phyloP scores from a whole-genome alignment of 2,797 vertebrate genomes.

The Dicrostonyx torquatus region DNA sequence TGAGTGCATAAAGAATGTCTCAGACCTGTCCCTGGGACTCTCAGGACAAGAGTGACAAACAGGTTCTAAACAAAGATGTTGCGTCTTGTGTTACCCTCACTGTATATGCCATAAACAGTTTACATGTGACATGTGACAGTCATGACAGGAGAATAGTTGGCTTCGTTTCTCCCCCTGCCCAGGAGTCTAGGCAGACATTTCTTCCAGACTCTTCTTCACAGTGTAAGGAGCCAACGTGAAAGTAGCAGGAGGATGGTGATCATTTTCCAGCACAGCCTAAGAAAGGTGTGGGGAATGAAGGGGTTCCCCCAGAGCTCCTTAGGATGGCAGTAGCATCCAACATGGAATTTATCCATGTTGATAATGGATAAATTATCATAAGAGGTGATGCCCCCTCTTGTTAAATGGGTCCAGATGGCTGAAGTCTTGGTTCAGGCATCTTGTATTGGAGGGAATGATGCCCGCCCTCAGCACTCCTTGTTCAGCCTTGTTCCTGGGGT shows the following conservation, averaged over 20 bases:
- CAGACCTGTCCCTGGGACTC: constrained; percentile 1
- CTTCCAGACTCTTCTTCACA: background rate
- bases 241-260: background rate
- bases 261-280: background rate
- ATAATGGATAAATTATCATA: no score
- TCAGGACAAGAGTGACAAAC: background rate
- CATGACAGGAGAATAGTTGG: background rate
- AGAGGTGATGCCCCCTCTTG: background rate
- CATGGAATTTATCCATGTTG: constrained; percentile 52
- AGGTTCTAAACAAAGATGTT: background rate
- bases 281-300: background rate
- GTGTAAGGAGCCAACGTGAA: background rate
- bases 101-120: background rate
- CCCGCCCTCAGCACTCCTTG: background rate
- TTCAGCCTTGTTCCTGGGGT: background rate
- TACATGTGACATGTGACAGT: background rate
- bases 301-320: background rate
- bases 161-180: background rate
- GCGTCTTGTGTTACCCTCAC: background rate
- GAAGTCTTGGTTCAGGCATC: background rate
- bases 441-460: background rate
- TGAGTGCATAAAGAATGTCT: background rate
- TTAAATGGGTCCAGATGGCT: background rate
- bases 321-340: background rate
- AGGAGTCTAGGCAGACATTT: background rate